phyloP scores from a whole-genome alignment of 2,888 invertebrate species.

The Isoperla grammatica region DNA sequence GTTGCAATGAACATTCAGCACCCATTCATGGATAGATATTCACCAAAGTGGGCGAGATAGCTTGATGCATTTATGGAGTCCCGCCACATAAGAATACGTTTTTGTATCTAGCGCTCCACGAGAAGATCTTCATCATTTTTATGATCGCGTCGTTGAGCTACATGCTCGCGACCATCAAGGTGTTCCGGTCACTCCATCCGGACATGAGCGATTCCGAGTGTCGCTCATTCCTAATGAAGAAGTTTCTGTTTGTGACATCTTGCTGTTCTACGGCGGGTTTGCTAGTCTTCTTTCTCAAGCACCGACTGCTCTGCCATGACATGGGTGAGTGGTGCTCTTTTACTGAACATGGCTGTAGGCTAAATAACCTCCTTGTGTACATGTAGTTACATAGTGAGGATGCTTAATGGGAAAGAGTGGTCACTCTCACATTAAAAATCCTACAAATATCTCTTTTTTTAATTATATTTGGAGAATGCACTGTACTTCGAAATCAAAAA shows the following conservation, averaged over 20 bases:
- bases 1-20: too few species aligned
- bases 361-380: too few species aligned
- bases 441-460: slow-evolving; percentile 24
- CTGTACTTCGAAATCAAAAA: too few species aligned
- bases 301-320: slow-evolving; percentile 82
- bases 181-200: slow-evolving; percentile 41
- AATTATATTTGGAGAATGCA: too few species aligned
- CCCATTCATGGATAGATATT: too few species aligned
- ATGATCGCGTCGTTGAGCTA: slow-evolving; percentile 79
- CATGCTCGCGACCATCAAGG: slow-evolving; percentile 69
- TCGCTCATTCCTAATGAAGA: slow-evolving; percentile 54
- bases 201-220: slow-evolving; percentile 41
- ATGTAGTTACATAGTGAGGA: too few species aligned
- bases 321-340: slow-evolving; percentile 70
- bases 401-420: too few species aligned
- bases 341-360: not conserved
- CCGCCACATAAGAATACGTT: too few species aligned
- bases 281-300: slow-evolving; percentile 81
- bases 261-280: slow-evolving; percentile 75
- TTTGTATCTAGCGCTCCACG: slow-evolving; percentile 64
- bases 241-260: slow-evolving; percentile 67
- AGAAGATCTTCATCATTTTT: slow-evolving; percentile 86
- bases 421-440: too few species aligned
- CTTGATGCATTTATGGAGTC: too few species aligned
- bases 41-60: too few species aligned